Evolutionary conservation across 1,140 invertebrate species (phyloP), one percentile per base, ranked within the genome.

Genomic region (Notospermus geniculatus): DNA sequence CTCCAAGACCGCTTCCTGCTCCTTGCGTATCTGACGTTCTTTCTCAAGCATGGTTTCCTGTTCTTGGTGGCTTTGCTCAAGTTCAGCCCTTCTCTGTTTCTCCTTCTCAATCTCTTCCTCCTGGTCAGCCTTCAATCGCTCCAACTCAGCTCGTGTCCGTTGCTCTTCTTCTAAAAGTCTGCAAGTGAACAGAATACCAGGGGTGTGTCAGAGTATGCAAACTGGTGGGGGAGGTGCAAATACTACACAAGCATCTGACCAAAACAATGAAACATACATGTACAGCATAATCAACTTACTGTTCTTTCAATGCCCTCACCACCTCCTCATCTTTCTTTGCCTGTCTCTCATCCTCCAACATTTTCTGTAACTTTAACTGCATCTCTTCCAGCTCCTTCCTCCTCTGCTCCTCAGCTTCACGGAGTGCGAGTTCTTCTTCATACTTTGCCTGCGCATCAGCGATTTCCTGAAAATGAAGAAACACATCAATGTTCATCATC

Each of bases 311-410:
- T 54, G 85, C 85, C 72, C 89, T 80, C 0, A 90, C 91, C 65
- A 91, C 89, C 84, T 92, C 90, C 80, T 92, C 91, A 71, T 92
- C 91, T 64, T 86, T 79, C 71, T 91, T 90, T 1, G 90, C 90
- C 75, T 91, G 88, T 2, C 88, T 88, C 78, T 92, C 91, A 80
- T 90, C 89, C 67, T 89, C 87, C 2, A 92, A 73, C 1, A 91
- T 70, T 67, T 81, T 82, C 74, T 91, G 88, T 45, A 90, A 74
- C 70, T 87, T 85, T 17, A 79, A 74, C 73, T 88, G 85, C 1
- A 88, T 83, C 66, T 87, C 83, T 74, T 90, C 88, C 45, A 92
- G 74, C 78, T 91, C 88, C 68, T 86, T 85, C 60, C 90, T 81
- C 65, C 87, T 85, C 64, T 86, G 86, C 56, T 87, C 85, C 72